Conservation (phyloP, 2,113 vertebrate genomes). For the Lathamus discolor region DNA sequence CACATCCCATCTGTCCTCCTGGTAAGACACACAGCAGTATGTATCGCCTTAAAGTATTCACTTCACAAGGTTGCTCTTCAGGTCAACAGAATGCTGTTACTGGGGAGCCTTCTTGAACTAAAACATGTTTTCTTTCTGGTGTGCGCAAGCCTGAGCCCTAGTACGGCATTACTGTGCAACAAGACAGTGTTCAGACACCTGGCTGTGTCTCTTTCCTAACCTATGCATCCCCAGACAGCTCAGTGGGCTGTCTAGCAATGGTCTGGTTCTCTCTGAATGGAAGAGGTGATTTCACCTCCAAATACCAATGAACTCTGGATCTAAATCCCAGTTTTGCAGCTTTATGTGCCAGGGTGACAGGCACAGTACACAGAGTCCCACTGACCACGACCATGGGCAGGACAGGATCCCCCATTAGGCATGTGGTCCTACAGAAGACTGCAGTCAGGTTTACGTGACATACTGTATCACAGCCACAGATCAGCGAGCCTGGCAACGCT, state of each 20-base stretch:
- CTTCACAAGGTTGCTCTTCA: background rate
- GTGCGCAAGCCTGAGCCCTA: background rate
- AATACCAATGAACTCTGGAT: too few species aligned
- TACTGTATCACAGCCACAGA: background rate
- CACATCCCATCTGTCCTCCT: background rate
- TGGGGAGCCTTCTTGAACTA: background rate
- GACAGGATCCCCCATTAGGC: background rate
- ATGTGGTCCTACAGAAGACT: background rate
- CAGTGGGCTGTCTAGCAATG: background rate
- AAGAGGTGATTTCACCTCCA: background rate
- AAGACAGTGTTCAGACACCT: background rate
- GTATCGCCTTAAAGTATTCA: background rate
- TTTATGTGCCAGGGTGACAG: background rate
- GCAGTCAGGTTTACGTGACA: background rate
- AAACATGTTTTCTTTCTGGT: background rate
- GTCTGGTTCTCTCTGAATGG: background rate
- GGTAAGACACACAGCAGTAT: background rate
- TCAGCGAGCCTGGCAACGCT: background rate
- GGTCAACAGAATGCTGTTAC: background rate
- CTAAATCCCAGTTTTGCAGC: background rate
- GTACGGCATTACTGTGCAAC: background rate
- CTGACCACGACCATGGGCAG: accelerated
- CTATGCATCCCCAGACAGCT: background rate
- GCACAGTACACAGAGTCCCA: accelerated
- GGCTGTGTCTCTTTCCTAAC: background rate